A percentile compares a stretch with the other conserved stretches of the same genome.
Conservation (phyloP, 2,113 vertebrate species). For the Candoia aspera region DNA sequence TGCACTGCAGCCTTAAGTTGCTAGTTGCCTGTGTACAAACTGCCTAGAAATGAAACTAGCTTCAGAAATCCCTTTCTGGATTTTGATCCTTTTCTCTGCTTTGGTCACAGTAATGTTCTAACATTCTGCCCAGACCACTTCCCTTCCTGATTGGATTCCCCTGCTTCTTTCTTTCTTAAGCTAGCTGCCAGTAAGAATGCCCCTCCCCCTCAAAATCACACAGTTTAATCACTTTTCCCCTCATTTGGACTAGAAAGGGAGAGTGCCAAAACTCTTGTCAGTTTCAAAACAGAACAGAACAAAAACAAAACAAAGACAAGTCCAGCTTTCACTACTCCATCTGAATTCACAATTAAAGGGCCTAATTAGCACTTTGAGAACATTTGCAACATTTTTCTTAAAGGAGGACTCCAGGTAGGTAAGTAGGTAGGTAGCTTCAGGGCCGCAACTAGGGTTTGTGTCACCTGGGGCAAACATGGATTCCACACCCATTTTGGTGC, state of each 20-base stretch:
- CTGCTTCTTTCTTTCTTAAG: not conserved
- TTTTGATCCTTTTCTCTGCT: too few species aligned
- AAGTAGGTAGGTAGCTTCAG: not conserved
- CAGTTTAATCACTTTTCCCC: not conserved
- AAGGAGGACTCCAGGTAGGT: not conserved
- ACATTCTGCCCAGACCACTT: too few species aligned
- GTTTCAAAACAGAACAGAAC: not conserved
- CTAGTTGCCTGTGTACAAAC: too few species aligned
- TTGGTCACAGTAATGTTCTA: too few species aligned
- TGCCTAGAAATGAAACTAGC: too few species aligned
- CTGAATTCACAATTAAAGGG: not conserved
- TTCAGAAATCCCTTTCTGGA: too few species aligned
- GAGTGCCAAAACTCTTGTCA: not conserved
- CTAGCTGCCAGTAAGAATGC: not conserved
- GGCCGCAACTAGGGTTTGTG: too few species aligned
- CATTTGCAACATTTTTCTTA: not conserved
- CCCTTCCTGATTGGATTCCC: too few species aligned
- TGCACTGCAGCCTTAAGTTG: too few species aligned
- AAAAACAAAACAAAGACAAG: not conserved
- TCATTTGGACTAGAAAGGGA: not conserved
- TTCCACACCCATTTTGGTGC: too few species aligned
- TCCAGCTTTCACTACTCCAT: not conserved
- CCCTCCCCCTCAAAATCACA: not conserved
- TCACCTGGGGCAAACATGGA: too few species aligned
- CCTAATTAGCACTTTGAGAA: not conserved